Conservation (phyloP, 2,888 invertebrate genomes). For the Diarsia dahlii region DNA sequence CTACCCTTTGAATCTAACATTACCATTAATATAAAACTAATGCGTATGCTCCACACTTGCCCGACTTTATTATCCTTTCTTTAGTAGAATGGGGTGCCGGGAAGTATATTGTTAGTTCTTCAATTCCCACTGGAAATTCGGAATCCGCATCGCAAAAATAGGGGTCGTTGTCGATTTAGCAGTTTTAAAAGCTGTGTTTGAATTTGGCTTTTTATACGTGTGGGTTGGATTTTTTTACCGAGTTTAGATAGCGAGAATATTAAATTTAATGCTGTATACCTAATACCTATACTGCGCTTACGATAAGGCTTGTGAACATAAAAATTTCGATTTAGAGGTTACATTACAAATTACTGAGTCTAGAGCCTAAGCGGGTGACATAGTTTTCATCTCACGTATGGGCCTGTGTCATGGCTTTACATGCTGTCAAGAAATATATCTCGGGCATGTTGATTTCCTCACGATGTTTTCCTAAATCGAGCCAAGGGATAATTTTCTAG, state of each 20-base stretch:
- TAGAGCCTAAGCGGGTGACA: no score
- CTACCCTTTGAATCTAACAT: slow-evolving; percentile 39
- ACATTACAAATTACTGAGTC: neutral
- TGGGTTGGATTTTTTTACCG: neutral
- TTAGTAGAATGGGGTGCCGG: slow-evolving; percentile 54
- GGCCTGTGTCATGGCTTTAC: no score
- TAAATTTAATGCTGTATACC: neutral
- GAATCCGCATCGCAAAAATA: slow-evolving; percentile 53
- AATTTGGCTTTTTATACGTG: slow-evolving; percentile 27
- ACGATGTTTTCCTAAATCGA: no score
- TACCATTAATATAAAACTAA: slow-evolving; percentile 60
- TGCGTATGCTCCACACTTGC: slow-evolving; percentile 55
- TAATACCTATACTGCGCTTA: neutral
- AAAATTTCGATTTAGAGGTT: neutral
- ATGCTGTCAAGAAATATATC: no score
- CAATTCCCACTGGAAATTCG: slow-evolving; percentile 61
- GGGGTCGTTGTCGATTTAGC: slow-evolving; percentile 59
- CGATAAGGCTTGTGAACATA: neutral
- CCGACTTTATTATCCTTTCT: slow-evolving; percentile 59
- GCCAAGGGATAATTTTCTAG: no score
- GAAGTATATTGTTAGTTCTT: slow-evolving; percentile 61
- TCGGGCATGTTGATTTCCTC: no score
- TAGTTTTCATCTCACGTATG: no score
- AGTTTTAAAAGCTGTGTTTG: slow-evolving; percentile 56
- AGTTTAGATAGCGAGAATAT: neutral